A percentile compares a stretch with the other conserved stretches of the same genome.
Conservation (phyloP, 2,113 vertebrate genomes). For the Polyodon spathula region DNA sequence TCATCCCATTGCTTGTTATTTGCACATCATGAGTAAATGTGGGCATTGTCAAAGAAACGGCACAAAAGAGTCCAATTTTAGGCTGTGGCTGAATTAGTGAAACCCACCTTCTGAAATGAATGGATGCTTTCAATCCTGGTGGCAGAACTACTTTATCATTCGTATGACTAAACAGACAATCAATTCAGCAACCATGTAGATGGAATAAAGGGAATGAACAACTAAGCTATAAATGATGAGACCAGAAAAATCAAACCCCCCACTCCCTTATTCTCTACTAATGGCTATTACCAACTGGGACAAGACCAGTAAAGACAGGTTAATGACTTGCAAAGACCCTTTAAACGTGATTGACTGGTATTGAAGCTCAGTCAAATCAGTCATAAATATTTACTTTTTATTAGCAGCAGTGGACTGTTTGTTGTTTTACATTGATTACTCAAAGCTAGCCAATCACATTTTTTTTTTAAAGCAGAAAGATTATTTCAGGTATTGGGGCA, state of each 20-base stretch:
- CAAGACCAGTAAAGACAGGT: slow-evolving; percentile 88
- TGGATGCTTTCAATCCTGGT: slow-evolving; percentile 67
- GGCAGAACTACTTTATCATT: slow-evolving; percentile 82
- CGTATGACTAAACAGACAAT: slow-evolving; percentile 94
- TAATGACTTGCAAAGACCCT: slow-evolving; percentile 95
- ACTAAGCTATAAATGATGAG: slow-evolving; percentile 93
- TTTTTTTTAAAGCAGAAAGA: too few species aligned
- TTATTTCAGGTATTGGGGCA: slow-evolving; percentile 51
- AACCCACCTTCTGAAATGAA: slow-evolving; percentile 64
- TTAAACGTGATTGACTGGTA: slow-evolving; percentile 93
- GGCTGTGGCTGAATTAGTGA: slow-evolving; percentile 39
- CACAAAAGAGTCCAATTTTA: slow-evolving; percentile 8
- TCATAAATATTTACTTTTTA: slow-evolving; percentile 99
- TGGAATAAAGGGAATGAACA: slow-evolving; percentile 86
- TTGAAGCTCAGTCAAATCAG: slow-evolving; percentile 89
- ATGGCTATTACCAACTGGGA: slow-evolving; percentile 92
- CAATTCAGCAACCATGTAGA: slow-evolving; percentile 88
- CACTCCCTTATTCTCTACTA: slow-evolving; percentile 76
- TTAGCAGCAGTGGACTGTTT: slow-evolving; percentile 78
- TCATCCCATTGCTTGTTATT: neutral
- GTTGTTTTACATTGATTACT: slow-evolving; percentile 86
- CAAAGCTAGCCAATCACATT: slow-evolving; percentile 70
- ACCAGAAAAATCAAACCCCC: slow-evolving; percentile 79
- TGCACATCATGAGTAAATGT: neutral
- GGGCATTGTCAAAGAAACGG: slow-evolving; percentile 1